These are phyloP conservation scores for Actenoides hombroni DNA, from an alignment of 2,113 vertebrate species.

Conservation along the genomic window DNA sequence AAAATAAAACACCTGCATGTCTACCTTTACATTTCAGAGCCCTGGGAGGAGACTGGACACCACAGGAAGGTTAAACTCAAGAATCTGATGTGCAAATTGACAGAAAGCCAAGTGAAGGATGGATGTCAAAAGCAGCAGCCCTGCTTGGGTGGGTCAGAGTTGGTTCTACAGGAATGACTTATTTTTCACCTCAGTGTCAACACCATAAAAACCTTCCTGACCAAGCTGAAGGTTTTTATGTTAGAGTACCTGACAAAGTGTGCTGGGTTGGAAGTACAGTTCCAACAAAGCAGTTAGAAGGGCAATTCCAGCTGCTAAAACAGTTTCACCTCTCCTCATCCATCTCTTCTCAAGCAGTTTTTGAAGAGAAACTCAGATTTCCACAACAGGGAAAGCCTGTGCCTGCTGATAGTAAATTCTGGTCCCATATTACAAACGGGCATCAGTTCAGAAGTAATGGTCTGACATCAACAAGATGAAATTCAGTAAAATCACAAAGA, in stretches of 20 bases:
- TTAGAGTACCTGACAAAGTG: neutral
- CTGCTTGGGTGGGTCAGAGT: neutral
- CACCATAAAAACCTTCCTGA: neutral
- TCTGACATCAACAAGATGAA: neutral
- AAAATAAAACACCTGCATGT: neutral
- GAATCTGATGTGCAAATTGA: neutral
- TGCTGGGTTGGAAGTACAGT: neutral
- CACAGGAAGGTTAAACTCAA: neutral
- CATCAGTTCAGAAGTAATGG: neutral
- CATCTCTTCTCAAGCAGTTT: neutral
- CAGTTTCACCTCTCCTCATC: neutral
- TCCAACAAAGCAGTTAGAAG: neutral
- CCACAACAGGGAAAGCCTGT: neutral
- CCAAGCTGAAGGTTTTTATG: neutral
- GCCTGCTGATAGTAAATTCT: neutral
- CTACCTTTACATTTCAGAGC: neutral
- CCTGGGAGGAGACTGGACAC: neutral
- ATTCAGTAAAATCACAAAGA: neutral
- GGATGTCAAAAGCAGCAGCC: neutral
- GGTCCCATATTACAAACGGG: accelerated
- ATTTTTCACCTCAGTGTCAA: neutral
- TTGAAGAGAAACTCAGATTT: neutral
- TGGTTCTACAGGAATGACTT: neutral
- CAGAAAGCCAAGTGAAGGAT: neutral
- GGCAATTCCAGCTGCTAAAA: neutral